phyloP scores from a whole-genome alignment of 2,888 invertebrate species.

The Disparrhopalites patrizii region DNA sequence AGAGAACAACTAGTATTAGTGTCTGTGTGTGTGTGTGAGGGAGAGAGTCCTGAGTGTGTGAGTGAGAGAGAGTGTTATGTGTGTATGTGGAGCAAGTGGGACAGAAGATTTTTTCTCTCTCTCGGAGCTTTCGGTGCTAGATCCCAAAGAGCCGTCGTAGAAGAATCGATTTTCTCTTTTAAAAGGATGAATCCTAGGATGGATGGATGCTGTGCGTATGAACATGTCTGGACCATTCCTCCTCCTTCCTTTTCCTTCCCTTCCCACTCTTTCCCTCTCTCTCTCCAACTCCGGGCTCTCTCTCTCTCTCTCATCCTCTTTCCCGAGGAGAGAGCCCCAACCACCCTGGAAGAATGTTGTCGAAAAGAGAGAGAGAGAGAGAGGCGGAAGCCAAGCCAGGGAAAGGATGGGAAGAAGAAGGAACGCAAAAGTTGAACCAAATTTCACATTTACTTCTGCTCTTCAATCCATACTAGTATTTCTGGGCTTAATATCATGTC shows the following conservation, averaged over 20 bases:
- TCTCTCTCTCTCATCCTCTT: neutral
- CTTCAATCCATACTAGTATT: neutral
- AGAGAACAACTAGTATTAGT: neutral
- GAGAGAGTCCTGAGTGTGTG: slow-evolving; percentile 6
- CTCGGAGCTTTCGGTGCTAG: slow-evolving; percentile 17
- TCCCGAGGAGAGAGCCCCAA: no score
- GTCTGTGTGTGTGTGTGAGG: neutral
- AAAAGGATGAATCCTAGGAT: slow-evolving; percentile 15
- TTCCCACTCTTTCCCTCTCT: neutral
- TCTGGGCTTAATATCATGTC: neutral
- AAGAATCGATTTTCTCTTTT: slow-evolving; percentile 26
- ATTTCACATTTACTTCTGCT: no score
- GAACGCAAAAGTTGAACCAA: no score
- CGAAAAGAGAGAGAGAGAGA: no score
- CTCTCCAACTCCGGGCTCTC: slow-evolving; percentile 1
- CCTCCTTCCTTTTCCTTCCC: neutral
- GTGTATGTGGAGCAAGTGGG: slow-evolving; percentile 11
- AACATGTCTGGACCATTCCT: slow-evolving; percentile 21
- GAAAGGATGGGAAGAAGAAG: no score
- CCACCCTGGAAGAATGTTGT: no score
- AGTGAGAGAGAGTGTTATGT: slow-evolving; percentile 7
- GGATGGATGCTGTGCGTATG: slow-evolving; percentile 16
- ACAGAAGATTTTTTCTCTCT: slow-evolving; percentile 21
- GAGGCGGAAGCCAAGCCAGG: neutral
- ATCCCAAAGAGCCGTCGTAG: slow-evolving; percentile 31